phyloP scores from a whole-genome alignment of 2,113 vertebrate species.

The Anser brachyrhynchus region DNA sequence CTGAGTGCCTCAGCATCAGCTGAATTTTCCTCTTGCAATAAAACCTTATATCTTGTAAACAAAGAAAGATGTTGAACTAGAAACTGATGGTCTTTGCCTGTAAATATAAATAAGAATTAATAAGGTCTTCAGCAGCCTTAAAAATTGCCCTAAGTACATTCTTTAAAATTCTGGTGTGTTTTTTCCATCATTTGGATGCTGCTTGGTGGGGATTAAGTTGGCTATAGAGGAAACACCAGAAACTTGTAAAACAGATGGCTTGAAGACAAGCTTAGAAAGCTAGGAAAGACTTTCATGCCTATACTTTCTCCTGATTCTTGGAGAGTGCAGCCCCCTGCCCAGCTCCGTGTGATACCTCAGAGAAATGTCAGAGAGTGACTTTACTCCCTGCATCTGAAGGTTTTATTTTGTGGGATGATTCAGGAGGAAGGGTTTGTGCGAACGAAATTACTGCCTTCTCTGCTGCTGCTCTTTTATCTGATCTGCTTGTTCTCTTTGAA shows the following conservation, averaged over 20 bases:
- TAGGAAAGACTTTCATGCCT: not conserved
- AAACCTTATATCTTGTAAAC: not conserved
- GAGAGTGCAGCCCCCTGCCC: not conserved
- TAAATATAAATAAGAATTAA: not conserved
- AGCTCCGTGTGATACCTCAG: not conserved
- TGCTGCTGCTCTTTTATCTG: not conserved
- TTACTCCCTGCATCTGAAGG: not conserved
- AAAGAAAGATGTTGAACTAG: not conserved
- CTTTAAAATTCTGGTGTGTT: not conserved
- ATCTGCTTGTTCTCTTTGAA: not conserved
- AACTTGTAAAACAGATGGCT: not conserved
- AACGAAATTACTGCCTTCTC: not conserved
- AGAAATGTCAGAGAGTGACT: not conserved
- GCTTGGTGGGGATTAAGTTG: not conserved
- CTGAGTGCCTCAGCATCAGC: not conserved
- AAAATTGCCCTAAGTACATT: not conserved
- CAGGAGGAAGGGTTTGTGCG: not conserved
- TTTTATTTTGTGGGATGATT: not conserved
- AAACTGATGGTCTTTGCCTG: not conserved
- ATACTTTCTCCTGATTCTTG: not conserved
- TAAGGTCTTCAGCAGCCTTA: not conserved
- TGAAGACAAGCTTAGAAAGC: not conserved
- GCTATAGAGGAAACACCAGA: not conserved
- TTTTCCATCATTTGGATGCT: not conserved
- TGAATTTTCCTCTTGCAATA: not conserved